phyloP scores from a whole-genome alignment of 2,113 vertebrate genomes.

The Lepidothrix coronata region DNA sequence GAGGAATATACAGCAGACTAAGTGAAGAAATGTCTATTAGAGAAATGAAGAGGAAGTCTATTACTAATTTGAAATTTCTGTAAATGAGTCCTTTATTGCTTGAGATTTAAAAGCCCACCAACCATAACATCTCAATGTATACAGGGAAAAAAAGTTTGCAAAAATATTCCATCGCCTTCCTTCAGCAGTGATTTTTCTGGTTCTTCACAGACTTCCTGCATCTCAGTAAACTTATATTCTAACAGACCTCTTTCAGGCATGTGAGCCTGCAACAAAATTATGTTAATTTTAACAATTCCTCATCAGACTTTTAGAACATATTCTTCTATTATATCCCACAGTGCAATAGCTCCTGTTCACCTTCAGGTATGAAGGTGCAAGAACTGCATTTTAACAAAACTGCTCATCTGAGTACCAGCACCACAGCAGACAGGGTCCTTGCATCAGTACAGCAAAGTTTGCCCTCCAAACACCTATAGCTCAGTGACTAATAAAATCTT shows the following conservation, averaged over 20 bases:
- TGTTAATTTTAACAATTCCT: not conserved
- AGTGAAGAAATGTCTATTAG: not conserved
- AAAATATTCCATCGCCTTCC: not conserved
- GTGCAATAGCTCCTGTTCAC: not conserved
- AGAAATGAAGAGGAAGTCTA: not conserved
- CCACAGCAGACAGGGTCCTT: not conserved
- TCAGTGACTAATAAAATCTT: not conserved
- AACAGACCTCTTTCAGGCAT: not conserved
- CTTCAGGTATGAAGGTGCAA: not conserved
- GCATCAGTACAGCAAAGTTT: not conserved
- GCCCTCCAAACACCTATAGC: not conserved
- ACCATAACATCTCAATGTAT: not conserved
- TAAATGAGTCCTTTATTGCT: not conserved
- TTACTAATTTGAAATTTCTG: not conserved
- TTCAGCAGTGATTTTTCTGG: not conserved
- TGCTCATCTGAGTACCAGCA: not conserved
- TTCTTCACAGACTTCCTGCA: not conserved
- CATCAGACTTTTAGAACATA: not conserved
- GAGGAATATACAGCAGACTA: not conserved
- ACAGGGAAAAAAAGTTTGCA: not conserved
- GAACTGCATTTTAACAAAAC: not conserved
- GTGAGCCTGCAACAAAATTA: not conserved
- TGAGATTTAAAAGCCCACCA: not conserved
- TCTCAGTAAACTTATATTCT: not conserved
- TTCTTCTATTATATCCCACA: not conserved